phyloP scores from a whole-genome alignment of 2,888 invertebrate species.

The Lithophane semibrunnea region DNA sequence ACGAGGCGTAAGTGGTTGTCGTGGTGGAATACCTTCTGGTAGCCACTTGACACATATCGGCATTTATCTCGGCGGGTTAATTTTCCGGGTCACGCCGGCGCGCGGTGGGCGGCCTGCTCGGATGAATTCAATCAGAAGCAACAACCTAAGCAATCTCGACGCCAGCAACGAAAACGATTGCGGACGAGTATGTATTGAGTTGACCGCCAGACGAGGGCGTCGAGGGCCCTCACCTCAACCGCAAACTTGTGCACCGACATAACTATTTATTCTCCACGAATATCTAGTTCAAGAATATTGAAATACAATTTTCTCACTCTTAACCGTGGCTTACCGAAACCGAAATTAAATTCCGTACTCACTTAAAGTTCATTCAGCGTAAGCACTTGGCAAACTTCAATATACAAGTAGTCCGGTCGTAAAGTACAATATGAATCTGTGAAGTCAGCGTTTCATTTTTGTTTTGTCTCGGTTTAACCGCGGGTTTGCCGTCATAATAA shows the following conservation, averaged over 20 bases:
- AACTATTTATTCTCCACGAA: slow-evolving; percentile 74
- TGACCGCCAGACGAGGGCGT: slow-evolving; percentile 80
- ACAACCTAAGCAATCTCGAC: slow-evolving; percentile 87
- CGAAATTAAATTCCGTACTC: slow-evolving; percentile 61
- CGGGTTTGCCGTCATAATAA: slow-evolving; percentile 77
- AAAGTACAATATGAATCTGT: slow-evolving; percentile 72
- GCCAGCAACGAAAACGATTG: slow-evolving; percentile 82
- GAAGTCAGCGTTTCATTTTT: slow-evolving; percentile 70
- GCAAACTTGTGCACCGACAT: slow-evolving; percentile 74
- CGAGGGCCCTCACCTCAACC: slow-evolving; percentile 78
- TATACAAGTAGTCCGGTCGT: slow-evolving; percentile 65
- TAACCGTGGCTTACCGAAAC: slow-evolving; percentile 45
- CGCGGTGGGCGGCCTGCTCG: slow-evolving; percentile 70
- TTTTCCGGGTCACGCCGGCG: slow-evolving; percentile 81
- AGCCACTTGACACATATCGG: slow-evolving; percentile 82
- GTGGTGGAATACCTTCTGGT: slow-evolving; percentile 70
- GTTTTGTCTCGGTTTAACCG: slow-evolving; percentile 75
- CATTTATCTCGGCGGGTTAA: slow-evolving; percentile 84
- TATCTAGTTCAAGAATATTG: slow-evolving; percentile 66
- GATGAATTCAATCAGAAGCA: slow-evolving; percentile 88
- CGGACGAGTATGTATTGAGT: slow-evolving; percentile 84
- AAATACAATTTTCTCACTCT: slow-evolving; percentile 65
- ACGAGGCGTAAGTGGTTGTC: slow-evolving; percentile 57
- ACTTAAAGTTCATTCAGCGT: slow-evolving; percentile 64
- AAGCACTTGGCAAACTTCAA: slow-evolving; percentile 66